Percentiles rank a stretch among this genome's conserved stretches.
These are phyloP conservation scores for Limnodromus scolopaceus DNA, from an alignment of 2,797 vertebrate species.

Conservation along the genomic window DNA sequence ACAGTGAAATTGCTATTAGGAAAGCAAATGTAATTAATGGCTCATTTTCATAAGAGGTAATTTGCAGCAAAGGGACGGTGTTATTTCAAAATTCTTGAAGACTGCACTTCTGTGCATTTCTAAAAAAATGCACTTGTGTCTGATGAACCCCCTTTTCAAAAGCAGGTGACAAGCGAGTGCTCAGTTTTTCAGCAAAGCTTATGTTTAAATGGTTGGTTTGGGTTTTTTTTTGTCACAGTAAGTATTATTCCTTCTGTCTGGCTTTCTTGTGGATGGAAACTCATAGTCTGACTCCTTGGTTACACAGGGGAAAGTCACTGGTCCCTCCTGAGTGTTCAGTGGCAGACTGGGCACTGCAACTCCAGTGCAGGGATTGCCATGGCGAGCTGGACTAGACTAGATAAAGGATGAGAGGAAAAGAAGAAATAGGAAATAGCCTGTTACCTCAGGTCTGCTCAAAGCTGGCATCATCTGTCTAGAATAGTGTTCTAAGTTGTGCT, in stretches of 20 bases:
- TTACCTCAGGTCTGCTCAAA: not conserved
- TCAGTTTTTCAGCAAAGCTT: not conserved
- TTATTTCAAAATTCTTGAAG: not conserved
- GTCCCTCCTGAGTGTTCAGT: rapidly evolving
- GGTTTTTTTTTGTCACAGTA: not conserved
- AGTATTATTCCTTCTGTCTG: not conserved
- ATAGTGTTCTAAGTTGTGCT: not conserved
- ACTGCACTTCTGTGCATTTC: not conserved
- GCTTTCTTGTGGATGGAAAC: not conserved
- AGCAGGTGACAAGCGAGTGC: not conserved
- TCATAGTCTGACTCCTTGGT: not conserved
- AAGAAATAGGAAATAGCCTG: no score
- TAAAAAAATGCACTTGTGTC: not conserved
- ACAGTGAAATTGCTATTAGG: not conserved
- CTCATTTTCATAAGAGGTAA: not conserved
- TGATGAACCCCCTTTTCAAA: not conserved
- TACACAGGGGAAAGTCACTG: not conserved
- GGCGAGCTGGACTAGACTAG: not conserved
- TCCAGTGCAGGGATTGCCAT: not conserved
- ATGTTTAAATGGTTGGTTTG: not conserved
- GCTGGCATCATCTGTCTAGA: not conserved
- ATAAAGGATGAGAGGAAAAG: not conserved
- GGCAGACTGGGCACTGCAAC: not conserved
- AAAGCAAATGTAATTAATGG: slow-evolving; percentile 11
- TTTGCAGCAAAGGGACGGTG: not conserved